A percentile compares a stretch with the other conserved stretches of the same genome.
phyloP scores from a whole-genome alignment of 2,888 invertebrate genomes.

The Ceraclea dissimilis region DNA sequence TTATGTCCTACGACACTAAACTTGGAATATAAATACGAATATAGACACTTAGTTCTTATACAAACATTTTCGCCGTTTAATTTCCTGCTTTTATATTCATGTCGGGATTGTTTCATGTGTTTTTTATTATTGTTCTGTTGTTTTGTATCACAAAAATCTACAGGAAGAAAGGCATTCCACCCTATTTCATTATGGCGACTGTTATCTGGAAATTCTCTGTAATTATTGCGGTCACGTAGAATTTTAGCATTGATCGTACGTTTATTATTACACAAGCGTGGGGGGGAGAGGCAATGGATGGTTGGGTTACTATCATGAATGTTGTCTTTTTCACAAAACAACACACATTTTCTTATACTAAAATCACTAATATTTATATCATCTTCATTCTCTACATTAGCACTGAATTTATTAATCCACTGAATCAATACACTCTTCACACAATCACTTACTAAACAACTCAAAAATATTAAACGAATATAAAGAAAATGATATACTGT shows the following conservation, averaged over 20 bases:
- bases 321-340: background rate
- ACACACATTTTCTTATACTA: background rate
- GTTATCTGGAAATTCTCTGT: slow-evolving; percentile 8
- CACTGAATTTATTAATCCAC: no score
- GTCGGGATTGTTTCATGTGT: slow-evolving; percentile 7
- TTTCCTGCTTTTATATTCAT: slow-evolving; percentile 8
- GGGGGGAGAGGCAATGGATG: no score
- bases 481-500: no score
- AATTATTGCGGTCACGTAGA: slow-evolving; percentile 17
- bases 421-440: no score
- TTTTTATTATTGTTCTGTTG: slow-evolving; percentile 7
- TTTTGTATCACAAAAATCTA: slow-evolving; percentile 8
- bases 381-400: no score
- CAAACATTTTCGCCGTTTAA: slow-evolving; percentile 7
- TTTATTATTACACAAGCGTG: slow-evolving; percentile 2
- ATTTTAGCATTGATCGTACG: slow-evolving; percentile 13
- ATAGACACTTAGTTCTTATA: slow-evolving; percentile 10
- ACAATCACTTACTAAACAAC: no score
- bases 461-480: no score
- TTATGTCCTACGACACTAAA: background rate
- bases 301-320: no score
- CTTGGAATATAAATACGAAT: background rate
- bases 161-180: slow-evolving; percentile 10
- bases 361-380: background rate
- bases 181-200: slow-evolving; percentile 7